These are phyloP conservation scores for Isaurus tuberculatus DNA, from an alignment of 92 coral and sea anemone species.

Conservation along the genomic window DNA sequence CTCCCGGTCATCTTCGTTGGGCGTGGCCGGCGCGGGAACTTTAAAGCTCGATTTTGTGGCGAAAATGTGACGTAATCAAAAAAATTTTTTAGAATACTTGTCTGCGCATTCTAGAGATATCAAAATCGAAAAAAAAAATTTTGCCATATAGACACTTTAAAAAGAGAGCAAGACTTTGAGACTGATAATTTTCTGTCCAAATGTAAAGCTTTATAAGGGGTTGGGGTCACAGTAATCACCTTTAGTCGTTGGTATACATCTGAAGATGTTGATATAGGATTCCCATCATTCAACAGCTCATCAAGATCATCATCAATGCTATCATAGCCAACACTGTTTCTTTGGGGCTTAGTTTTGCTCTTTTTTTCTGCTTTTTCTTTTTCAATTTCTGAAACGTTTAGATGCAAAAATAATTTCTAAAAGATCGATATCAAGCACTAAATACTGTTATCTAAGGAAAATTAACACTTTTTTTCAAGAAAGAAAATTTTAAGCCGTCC, in stretches of 20 bases:
- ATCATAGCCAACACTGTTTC: background rate
- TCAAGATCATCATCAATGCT: conserved; percentile 68
- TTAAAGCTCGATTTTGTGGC: too few species aligned
- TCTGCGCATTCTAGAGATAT: too few species aligned
- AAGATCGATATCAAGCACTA: background rate
- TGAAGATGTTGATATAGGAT: conserved; percentile 72
- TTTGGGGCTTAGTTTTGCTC: background rate
- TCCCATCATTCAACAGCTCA: conserved; percentile 66
- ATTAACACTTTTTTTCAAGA: background rate
- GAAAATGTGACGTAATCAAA: too few species aligned
- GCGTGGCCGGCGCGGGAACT: too few species aligned
- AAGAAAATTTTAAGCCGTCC: too few species aligned
- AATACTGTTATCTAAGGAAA: background rate
- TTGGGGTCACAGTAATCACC: conserved; percentile 60
- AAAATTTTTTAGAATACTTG: too few species aligned
- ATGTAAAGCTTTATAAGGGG: too few species aligned
- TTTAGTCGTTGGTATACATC: conserved; percentile 81
- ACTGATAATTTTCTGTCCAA: too few species aligned
- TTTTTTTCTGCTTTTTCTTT: conserved; percentile 20
- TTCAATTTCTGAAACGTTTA: conserved; percentile 3
- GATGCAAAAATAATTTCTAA: background rate
- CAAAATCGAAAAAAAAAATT: too few species aligned
- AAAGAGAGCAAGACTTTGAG: too few species aligned
- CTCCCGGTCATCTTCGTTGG: too few species aligned
- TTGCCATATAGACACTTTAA: too few species aligned